Percentiles rank a stretch among this genome's conserved stretches.
phyloP scores from a whole-genome alignment of 2,113 vertebrate genomes.

The Cyanoramphus novaezelandiae region DNA sequence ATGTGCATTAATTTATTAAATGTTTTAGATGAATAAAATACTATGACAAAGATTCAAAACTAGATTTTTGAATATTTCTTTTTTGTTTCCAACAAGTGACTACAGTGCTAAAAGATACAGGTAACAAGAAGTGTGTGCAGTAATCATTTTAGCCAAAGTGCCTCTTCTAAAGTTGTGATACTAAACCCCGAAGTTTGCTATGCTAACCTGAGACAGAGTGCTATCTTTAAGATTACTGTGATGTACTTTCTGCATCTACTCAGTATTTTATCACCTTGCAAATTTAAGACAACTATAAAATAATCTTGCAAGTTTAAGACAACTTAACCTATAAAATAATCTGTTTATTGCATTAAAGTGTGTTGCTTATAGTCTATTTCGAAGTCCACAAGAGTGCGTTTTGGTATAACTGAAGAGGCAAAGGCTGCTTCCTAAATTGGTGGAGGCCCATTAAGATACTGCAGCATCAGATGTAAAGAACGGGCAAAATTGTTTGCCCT shows the following conservation, averaged over 20 bases:
- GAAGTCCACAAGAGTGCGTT: constrained; percentile 16
- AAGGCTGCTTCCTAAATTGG: constrained; percentile 74
- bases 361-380: not conserved
- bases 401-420: not conserved
- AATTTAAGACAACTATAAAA: not conserved
- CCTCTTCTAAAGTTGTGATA: not conserved
- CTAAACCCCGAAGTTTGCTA: not conserved
- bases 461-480: constrained; percentile 92
- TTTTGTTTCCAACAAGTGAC: constrained; percentile 28
- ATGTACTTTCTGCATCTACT: not conserved
- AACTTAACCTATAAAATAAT: constrained; percentile 40
- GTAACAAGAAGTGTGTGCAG: not conserved
- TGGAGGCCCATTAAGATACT: constrained; percentile 91
- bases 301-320: not conserved
- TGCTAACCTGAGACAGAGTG: not conserved
- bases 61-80: not conserved
- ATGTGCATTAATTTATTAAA: constrained; percentile 7
- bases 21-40: not conserved
- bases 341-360: constrained; percentile 37
- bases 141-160: not conserved
- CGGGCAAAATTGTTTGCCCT: constrained; percentile 90
- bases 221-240: not conserved
- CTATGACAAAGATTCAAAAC: constrained; percentile 22
- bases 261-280: not conserved
- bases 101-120: constrained; percentile 25